A percentile compares a stretch with the other conserved stretches of the same genome.
Conservation (phyloP, 2,888 invertebrate genomes). For the Hypena proboscidalis region DNA sequence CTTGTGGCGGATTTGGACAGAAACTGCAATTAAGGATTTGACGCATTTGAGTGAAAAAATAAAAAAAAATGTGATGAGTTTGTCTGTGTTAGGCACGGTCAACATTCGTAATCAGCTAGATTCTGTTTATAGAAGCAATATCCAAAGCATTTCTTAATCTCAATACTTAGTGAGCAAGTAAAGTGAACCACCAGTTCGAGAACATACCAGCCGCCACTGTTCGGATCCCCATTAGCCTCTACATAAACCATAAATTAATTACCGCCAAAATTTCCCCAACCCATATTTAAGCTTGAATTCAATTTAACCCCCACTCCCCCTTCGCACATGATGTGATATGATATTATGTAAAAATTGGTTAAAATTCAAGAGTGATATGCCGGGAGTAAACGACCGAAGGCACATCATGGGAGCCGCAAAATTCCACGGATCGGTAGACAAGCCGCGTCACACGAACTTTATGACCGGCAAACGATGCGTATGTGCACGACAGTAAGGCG, state of each 20-base stretch:
- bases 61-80: too few relatives aligned
- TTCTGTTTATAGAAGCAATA: too few relatives aligned
- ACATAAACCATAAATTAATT: background rate
- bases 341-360: constrained; percentile 38
- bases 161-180: too few relatives aligned
- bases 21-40: too few relatives aligned
- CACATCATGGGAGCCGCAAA: constrained; percentile 56
- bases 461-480: constrained; percentile 71
- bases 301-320: constrained; percentile 12
- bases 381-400: constrained; percentile 44
- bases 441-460: constrained; percentile 61
- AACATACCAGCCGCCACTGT: too few relatives aligned
- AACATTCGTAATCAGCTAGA: too few relatives aligned
- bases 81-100: too few relatives aligned
- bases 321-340: constrained; percentile 29
- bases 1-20: too few relatives aligned
- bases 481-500: constrained; percentile 65
- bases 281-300: constrained; percentile 6
- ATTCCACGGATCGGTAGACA: constrained; percentile 59
- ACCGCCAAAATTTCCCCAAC: background rate
- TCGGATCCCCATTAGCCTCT: too few relatives aligned
- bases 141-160: too few relatives aligned
- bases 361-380: constrained; percentile 49
- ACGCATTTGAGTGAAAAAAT: too few relatives aligned
- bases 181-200: too few relatives aligned